phyloP scores from a whole-genome alignment of 2,888 invertebrate species.

The Hypolimnas misippus region DNA sequence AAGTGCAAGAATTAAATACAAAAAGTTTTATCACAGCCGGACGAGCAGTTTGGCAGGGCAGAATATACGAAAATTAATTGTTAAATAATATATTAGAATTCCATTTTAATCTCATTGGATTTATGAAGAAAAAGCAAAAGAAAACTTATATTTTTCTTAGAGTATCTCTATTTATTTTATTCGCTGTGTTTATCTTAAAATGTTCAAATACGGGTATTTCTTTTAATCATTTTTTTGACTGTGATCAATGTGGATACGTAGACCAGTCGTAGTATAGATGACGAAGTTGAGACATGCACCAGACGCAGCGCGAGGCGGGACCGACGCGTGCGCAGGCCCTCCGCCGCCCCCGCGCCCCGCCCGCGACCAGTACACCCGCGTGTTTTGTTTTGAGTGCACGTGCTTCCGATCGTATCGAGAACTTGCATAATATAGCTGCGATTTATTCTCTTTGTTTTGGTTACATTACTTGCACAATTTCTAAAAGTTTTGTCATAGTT shows the following conservation, averaged over 20 bases:
- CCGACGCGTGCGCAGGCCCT: slow-evolving; percentile 46
- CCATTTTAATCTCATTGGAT: too few relatives aligned
- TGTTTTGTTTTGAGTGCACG: slow-evolving; percentile 47
- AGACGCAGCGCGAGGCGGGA: slow-evolving; percentile 37
- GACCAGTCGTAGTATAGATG: slow-evolving; percentile 15
- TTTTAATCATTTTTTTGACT: too few relatives aligned
- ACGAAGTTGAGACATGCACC: slow-evolving; percentile 33
- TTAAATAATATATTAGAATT: too few relatives aligned
- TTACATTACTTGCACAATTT: background rate
- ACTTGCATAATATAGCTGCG: slow-evolving; percentile 12
- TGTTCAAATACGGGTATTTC: background rate
- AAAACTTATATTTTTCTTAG: too few relatives aligned
- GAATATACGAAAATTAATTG: too few relatives aligned
- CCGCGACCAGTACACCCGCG: slow-evolving; percentile 40
- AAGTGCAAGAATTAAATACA: too few relatives aligned
- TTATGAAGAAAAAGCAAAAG: too few relatives aligned
- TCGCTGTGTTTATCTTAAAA: too few relatives aligned
- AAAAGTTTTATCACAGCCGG: too few relatives aligned
- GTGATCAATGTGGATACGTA: slow-evolving; percentile 10
- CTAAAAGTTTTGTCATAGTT: background rate
- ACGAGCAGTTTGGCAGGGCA: too few relatives aligned
- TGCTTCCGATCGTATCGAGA: slow-evolving; percentile 31
- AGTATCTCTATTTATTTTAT: too few relatives aligned
- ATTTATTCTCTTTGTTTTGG: background rate
- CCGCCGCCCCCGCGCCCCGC: slow-evolving; percentile 31